Evolutionary conservation across 2,888 invertebrate genomes (phyloP), one percentile per base, ranked within the genome.

Genomic region (Sycophila texana): DNA sequence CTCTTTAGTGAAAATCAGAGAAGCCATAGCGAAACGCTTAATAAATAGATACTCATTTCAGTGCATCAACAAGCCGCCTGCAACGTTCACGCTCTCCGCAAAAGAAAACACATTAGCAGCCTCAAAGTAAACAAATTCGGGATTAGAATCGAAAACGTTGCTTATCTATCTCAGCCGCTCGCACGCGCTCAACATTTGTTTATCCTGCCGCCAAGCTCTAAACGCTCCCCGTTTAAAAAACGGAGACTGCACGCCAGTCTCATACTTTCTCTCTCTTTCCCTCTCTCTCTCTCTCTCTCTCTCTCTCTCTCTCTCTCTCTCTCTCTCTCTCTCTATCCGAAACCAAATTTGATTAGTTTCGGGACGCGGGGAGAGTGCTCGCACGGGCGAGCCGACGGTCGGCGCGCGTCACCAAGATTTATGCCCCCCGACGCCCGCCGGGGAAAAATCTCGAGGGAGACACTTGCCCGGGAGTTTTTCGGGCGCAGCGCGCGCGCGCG

Each of bases 321-420:
- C 47, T 18, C 39, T 30, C 14, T 4, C 18, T 20, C 82, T 83
- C 83, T 84, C 82, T 83, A 81, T 82, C 77, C 83, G 84, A 85
- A 87, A 88, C 85, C 83, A 86, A 89, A 89, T 89, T 88, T 87
- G 88, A 90, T 90, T 89, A 88, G 88, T 88, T 86, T 84, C 83
- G 84, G 84, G 77, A 49, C 47, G 51, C 47, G 26, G 39, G 14
- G 26, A 65, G 47, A 30, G n/a, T 16, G 2, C 10, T n/a, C 18
- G 1, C 14, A 13, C 22, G 30, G 12, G 61, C 3, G 51, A 13
- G 53, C 53, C 39, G 39, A 39, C 10, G 47, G 20, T 18, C 13
- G 22, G 60, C 53, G 77, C 79, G 68, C 83, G 82, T 83, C 86
- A 83, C n/a, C 12, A 86, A 88, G 89, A 89, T 89, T 89, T 89